Evolutionary conservation across 2,113 vertebrate species (phyloP), one percentile per base, ranked within the genome.

Genomic region (Pao palembangensis): DNA sequence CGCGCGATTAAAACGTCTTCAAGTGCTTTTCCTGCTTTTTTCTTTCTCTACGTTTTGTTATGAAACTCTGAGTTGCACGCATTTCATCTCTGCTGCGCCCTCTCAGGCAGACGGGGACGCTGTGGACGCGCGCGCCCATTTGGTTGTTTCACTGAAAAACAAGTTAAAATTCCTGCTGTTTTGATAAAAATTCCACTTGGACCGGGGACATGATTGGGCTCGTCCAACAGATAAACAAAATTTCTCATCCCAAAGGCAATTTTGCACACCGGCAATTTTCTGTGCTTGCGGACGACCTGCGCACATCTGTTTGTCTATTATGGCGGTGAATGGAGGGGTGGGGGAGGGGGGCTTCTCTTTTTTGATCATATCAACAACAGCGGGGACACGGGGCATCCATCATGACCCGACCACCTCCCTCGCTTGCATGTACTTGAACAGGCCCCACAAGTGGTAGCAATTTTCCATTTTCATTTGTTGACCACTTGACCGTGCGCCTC

Each of bases 381-480:
- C 70, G 15, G 62, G 55, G 75, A 80, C 73, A 73, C 44, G 55
- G 85, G 66, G 76, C 72, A 87, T 86, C 78, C 79, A 85, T 86
- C 82, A 74, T 89, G 88, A 91, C 87, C 87, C 68, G 60, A 51
- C 72, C 84, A 81, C 75, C 79, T 85, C 75, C 69, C 49, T 61
- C 44, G 67, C 60, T 65, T 84, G 73, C 74, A 75, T 78, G 66
- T 78, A 88, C 87, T 90, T 89, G 84, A 88, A 83, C 63, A 63
- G 71, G 67, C 73, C 56, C 70, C 81, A 90, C 85, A 84, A 91
- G 86, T 86, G 85, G 85, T 72, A 80, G 82, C 88, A 91, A 92
- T 92, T 92, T 91, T 92, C 87, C 77, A 63, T 90, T 90, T 89
- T 89, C 87, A 91, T 91, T 91, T 91, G 89, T 87, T 90, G 88